phyloP scores from a whole-genome alignment of 2,888 invertebrate genomes.

The Hydraecia micacea region DNA sequence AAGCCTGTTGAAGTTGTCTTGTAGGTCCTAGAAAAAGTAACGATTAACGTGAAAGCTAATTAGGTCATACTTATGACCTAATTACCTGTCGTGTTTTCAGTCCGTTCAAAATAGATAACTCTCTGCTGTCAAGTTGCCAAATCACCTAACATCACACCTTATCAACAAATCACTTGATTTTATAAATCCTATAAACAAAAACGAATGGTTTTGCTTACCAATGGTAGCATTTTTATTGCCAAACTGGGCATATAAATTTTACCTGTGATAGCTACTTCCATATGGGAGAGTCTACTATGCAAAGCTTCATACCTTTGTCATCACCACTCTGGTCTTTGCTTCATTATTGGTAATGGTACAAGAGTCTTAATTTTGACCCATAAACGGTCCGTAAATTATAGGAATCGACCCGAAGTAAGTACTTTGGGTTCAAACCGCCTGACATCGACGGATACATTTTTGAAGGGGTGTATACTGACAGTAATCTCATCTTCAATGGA shows the following conservation, averaged over 20 bases:
- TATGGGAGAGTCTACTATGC: neutral
- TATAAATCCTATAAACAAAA: neutral
- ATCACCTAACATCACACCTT: neutral
- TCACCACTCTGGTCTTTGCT: neutral
- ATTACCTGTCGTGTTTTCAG: neutral
- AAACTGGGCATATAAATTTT: neutral
- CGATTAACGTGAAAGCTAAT: neutral
- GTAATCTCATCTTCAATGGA: slow-evolving; percentile 59
- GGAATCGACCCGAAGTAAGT: neutral
- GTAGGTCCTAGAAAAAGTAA: neutral
- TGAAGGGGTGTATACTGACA: slow-evolving; percentile 50
- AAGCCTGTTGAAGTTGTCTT: neutral
- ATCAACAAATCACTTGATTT: neutral
- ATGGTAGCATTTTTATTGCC: neutral
- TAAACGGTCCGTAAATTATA: neutral
- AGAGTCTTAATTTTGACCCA: neutral
- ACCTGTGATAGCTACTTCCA: neutral
- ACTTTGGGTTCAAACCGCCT: slow-evolving; percentile 15
- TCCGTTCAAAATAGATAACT: neutral
- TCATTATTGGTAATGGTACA: neutral
- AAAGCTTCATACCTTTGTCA: neutral
- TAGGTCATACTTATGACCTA: neutral
- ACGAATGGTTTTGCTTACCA: neutral
- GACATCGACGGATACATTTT: slow-evolving; percentile 52
- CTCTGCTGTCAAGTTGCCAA: neutral